These are phyloP conservation scores for Sebastes hubbsi DNA, from an alignment of 2,797 vertebrate genomes.

Conservation along the genomic window DNA sequence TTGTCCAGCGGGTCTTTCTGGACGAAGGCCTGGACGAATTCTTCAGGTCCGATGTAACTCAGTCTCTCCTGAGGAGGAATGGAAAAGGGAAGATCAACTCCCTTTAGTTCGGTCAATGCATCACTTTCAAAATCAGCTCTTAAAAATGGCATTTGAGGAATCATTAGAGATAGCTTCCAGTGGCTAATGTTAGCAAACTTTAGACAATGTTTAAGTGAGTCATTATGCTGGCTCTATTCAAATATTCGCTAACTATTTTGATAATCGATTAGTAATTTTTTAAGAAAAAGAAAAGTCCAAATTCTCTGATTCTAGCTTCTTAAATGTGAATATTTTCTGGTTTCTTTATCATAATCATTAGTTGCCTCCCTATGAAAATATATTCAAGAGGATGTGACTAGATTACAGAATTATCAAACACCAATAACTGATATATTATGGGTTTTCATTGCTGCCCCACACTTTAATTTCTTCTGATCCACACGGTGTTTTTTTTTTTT, in stretches of 20 bases:
- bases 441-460: background rate
- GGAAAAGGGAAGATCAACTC: background rate
- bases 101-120: background rate
- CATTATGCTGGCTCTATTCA: fast-evolving
- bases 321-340: no score
- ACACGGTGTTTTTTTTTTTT: background rate
- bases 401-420: background rate
- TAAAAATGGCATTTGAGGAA: background rate
- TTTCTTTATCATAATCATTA: no score
- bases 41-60: constrained; percentile 95
- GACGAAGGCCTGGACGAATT: constrained; percentile 94
- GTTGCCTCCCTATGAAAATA: fast-evolving
- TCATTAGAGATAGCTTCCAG: background rate
- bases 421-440: background rate
- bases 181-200: background rate
- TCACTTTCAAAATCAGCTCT: background rate
- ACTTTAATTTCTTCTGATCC: background rate
- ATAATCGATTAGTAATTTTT: no score
- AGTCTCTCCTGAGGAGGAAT: constrained; percentile 88
- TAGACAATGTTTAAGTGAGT: no score
- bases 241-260: no score
- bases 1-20: constrained; percentile 93
- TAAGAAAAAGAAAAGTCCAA: no score
- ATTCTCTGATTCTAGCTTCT: no score
- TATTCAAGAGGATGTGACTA: background rate